These are phyloP conservation scores for Cosmorhoe ocellata DNA, from an alignment of 2,888 invertebrate genomes.

Conservation along the genomic window DNA sequence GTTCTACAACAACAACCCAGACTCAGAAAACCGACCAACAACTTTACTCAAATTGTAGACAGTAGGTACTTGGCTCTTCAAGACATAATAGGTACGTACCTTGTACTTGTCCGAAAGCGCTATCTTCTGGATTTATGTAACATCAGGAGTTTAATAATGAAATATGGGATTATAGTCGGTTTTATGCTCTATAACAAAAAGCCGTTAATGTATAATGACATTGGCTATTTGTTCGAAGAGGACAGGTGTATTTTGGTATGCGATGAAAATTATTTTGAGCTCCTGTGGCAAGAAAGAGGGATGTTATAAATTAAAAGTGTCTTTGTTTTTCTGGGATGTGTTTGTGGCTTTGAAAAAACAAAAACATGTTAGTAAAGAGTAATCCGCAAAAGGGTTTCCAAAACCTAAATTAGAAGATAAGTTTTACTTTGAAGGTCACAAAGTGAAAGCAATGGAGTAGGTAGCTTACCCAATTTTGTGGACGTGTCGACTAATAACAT, in stretches of 20 bases:
- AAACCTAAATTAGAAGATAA: no score
- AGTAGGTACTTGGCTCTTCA: background rate
- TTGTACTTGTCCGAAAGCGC: conserved; percentile 1
- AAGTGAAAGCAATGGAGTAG: no score
- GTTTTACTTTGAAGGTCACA: no score
- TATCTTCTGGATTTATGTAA: conserved; percentile 13
- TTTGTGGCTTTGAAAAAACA: no score
- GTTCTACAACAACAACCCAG: no score
- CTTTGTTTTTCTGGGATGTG: no score
- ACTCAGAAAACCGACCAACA: background rate
- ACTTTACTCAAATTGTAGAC: background rate
- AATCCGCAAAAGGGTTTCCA: no score
- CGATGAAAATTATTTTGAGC: conserved; percentile 3
- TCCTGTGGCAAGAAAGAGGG: no score
- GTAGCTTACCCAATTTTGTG: no score
- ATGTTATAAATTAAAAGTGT: no score
- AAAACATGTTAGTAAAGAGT: no score
- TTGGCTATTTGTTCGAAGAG: conserved; percentile 10
- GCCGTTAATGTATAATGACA: conserved; percentile 26
- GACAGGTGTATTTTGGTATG: conserved; percentile 1
- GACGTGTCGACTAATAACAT: no score
- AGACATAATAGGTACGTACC: conserved; percentile 4
- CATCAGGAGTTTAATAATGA: conserved; percentile 25
- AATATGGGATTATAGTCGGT: conserved; percentile 28
- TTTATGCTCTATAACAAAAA: conserved; percentile 36